Conservation (phyloP, 2,888 invertebrate genomes). For the Drosophila acutilabella region DNA sequence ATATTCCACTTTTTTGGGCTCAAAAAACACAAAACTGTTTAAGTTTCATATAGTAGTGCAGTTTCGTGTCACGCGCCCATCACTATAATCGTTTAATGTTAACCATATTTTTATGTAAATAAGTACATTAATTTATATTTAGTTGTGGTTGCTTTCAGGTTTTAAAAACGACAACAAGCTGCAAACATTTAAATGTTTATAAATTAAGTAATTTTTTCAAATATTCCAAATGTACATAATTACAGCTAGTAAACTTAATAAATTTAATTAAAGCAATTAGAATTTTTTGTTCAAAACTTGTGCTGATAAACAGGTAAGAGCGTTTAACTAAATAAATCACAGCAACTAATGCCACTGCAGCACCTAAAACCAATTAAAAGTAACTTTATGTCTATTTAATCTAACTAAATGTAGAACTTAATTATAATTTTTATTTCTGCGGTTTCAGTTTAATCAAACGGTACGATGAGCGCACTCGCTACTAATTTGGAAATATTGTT, state of each 20-base stretch:
- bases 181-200: no score
- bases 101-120: not conserved
- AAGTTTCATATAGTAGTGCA: not conserved
- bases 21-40: not conserved
- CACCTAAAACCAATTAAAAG: conserved; percentile 7
- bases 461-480: conserved; percentile 59
- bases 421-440: conserved; percentile 1
- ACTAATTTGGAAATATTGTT: conserved; percentile 42
- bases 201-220: conserved; percentile 14
- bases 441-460: conserved; percentile 62
- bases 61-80: not conserved
- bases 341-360: conserved; percentile 6
- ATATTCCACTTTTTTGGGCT: conserved; percentile 1
- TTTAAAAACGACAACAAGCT: not conserved
- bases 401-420: not conserved
- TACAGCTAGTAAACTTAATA: conserved; percentile 15
- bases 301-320: conserved; percentile 24
- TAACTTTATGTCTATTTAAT: conserved; percentile 1
- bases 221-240: conserved; percentile 11
- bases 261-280: conserved; percentile 9
- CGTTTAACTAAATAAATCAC: not conserved
- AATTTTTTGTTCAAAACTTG: not conserved
- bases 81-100: not conserved
- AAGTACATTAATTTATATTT: conserved; percentile 7
- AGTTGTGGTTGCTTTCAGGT: conserved; percentile 32